These are phyloP conservation scores for Phenacoccus solenopsis DNA, from an alignment of 1,140 invertebrate genomes.

Conservation along the genomic window DNA sequence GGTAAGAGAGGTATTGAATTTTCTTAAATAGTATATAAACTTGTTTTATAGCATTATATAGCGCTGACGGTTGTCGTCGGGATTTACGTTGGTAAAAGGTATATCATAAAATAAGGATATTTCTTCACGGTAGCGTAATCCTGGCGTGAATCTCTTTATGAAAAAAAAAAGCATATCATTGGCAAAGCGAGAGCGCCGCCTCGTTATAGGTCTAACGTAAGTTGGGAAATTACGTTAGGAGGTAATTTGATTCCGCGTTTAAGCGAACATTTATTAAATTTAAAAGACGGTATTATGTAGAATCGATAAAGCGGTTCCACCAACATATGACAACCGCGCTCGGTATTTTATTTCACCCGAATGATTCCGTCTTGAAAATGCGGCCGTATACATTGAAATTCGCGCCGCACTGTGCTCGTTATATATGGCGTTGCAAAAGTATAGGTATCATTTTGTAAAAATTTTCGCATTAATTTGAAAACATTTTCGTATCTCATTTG, in stretches of 20 bases:
- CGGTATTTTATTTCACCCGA: not conserved
- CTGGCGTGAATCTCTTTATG: no score
- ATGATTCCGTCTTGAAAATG: not conserved
- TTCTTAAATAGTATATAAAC: no score
- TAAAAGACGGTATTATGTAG: not conserved
- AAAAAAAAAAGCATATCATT: no score
- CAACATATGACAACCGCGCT: not conserved
- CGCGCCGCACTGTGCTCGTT: not conserved
- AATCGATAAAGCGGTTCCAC: not conserved
- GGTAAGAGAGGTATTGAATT: no score
- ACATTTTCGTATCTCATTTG: not conserved
- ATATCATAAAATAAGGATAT: no score
- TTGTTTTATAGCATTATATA: no score
- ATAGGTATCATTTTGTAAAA: not conserved
- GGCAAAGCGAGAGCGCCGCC: no score
- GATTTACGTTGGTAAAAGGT: no score
- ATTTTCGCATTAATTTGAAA: not conserved
- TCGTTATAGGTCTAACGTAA: no score
- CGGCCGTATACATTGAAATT: not conserved
- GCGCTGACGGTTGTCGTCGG: no score
- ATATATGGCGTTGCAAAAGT: no score
- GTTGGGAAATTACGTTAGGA: not conserved
- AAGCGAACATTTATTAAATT: not conserved
- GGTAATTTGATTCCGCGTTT: not conserved
- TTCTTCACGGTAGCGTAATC: no score